Base-by-base conservation (phyloP, 2,797 vertebrate genomes). In the Adelosebastes latens region DNA sequence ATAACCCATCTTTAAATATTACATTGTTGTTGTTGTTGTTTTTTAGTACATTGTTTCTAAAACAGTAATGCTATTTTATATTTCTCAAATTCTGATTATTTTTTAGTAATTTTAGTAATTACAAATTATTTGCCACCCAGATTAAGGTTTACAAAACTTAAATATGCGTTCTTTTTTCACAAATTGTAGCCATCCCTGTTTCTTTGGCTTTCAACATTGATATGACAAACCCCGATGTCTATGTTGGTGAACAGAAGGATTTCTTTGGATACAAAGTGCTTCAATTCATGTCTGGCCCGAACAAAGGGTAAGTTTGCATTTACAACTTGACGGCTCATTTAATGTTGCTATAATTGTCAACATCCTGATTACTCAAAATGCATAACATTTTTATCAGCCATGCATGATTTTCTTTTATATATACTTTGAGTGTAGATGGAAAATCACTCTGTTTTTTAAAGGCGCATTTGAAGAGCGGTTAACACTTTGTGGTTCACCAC, bases 261-360 rank as follows among this genome's bases (percentile, higher is more conserved):
- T 95, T 92, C 80, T 95, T 92, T 81, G 94, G 94, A 22, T 94
- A 94, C 86, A 93, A 93, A 77, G 94, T 94, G 61, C 80, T 93
- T 46, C 94, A 94, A 36, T 86, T 82, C 76, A 61, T 0, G 2
- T 89, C 90, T n/a, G 65, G 74, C 1, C 5, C 1, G 1, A 31
- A 74, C 10, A 95, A 92, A 82, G 88, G 92, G 94, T 94, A 65
- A 27, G 90, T 86, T 68, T 59, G 0, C 24, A n/a, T 61, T 24
- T 70, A 13, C 4, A 58, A 3, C 20, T 36, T 5, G n/a, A 3
- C 36, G 8, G 2, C 58, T 74, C 4, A 46, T 55, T 31, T 9
- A 12, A 16, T 27, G 5, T 13, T 14, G 16, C 24, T 29, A 1
- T 13, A 13, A 18, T 4, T 36, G 12, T n/a, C 1, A 55, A 22